Conservation (phyloP, 2,888 invertebrate genomes). For the Acrocyrtus sp. region DNA sequence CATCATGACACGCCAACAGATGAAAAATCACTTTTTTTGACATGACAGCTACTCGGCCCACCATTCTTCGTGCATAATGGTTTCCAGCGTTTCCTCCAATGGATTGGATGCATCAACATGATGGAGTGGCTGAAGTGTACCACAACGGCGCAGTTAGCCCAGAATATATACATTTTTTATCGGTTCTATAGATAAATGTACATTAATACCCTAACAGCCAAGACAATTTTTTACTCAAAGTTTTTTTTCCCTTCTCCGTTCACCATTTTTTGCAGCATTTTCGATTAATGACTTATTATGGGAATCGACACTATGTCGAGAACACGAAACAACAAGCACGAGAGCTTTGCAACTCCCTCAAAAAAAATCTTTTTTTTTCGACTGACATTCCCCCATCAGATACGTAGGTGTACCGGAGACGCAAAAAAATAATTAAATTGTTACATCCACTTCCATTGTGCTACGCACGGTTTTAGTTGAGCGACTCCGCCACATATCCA, state of each 20-base stretch:
- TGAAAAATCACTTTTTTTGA: constrained; percentile 62
- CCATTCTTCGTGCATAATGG: constrained; percentile 46
- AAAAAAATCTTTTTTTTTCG: no score
- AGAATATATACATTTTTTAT: no score
- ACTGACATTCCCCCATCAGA: no score
- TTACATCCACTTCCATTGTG: no score
- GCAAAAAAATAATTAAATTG: no score
- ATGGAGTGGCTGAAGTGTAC: constrained; percentile 30
- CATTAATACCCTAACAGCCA: no score
- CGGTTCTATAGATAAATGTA: no score
- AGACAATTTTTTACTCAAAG: no score
- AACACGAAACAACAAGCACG: not conserved
- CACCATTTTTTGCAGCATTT: no score
- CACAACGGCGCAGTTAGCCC: constrained; percentile 4
- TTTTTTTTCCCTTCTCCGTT: no score
- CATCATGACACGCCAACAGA: constrained; percentile 54
- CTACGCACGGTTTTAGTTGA: no score
- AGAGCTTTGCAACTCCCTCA: constrained; percentile 18
- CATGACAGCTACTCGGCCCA: constrained; percentile 62
- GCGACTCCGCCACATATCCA: no score
- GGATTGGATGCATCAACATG: constrained; percentile 48
- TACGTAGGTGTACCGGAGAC: not conserved
- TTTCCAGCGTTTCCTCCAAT: constrained; percentile 48
- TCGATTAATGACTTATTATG: constrained; percentile 34
- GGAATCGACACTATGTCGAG: constrained; percentile 9